Percentiles rank a stretch among this genome's conserved stretches.
phyloP scores from a whole-genome alignment of 1,140 invertebrate species.

The Homarus americanus region DNA sequence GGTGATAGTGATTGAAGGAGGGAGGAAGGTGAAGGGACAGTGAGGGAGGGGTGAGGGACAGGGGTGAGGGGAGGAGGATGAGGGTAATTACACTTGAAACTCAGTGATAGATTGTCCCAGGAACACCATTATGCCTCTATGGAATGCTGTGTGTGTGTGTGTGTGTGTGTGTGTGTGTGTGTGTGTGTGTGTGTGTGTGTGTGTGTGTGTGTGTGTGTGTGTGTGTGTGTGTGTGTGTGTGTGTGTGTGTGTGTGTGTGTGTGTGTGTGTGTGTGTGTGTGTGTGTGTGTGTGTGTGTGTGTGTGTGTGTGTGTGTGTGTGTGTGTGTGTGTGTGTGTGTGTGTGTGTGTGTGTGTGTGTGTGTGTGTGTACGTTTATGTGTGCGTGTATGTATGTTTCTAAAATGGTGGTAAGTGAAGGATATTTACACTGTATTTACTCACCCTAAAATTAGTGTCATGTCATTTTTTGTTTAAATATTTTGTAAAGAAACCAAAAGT shows the following conservation, averaged over 20 bases:
- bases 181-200: slow-evolving; percentile 29
- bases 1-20: neutral
- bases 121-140: neutral
- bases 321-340: too few relatives aligned
- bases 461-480: neutral
- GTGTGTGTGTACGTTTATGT: neutral
- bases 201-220: slow-evolving; percentile 32
- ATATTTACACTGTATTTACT: neutral
- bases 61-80: too few relatives aligned
- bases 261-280: too few relatives aligned
- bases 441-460: neutral
- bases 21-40: too few relatives aligned
- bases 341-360: too few relatives aligned
- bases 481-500: neutral
- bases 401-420: neutral
- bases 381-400: too few relatives aligned
- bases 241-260: neutral
- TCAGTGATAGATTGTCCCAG: neutral
- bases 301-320: too few relatives aligned
- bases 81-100: neutral
- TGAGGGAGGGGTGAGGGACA: too few relatives aligned
- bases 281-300: too few relatives aligned
- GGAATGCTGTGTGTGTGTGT: too few relatives aligned
- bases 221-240: slow-evolving; percentile 30
- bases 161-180: slow-evolving; percentile 34